Base-by-base conservation (phyloP, 2,113 vertebrate genomes). In the Gambusia affinis region DNA sequence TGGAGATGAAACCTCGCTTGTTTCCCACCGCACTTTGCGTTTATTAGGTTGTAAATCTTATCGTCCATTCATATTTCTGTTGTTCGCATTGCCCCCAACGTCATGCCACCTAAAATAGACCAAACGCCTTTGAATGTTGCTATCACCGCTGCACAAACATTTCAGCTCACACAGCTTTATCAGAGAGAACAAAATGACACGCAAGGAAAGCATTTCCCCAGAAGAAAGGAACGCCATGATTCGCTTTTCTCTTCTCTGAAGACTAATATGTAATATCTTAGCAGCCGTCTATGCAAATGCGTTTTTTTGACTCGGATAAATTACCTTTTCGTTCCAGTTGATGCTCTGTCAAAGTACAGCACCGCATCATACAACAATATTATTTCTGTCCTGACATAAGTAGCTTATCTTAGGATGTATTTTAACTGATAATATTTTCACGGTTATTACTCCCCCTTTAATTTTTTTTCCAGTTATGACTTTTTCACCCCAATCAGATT, bases 51-150 rank as follows among this genome's bases (percentile, higher is more conserved):
- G 31, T 24, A 24, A 33, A 51, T 69, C 29, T 67, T 8, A 47
- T 24, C 62, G n/a, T 66, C 27, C 22, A 70, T 82, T 73, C 51
- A 30, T 47, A 67, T 68, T 31, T 76, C 51, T 70, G 60, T 54
- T 70, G 61, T 82, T 74, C 65, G 67, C 72, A 75, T 77, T 19
- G 44, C 64, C 11, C 8, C 75, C 62, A 73, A 79, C 62, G 71
- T 86, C 72, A 80, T 47, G 37, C 80, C 80, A 85, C 79, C 80
- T 87, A 85, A 76, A 64, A 82, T 82, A 64, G 78, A 84, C 78
- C 85, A 85, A 73, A 76, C 72, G 87, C 81, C 78, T 81, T 68
- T 67, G 60, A 0, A 1, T 51, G 70, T 80, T 75, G 80, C 88
- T 80, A 82, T 83, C 83, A 85, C 63, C 60, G 75, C 76, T 88